Conservation (phyloP, 2,797 vertebrate genomes). For the Crocodylus rhombifer region DNA sequence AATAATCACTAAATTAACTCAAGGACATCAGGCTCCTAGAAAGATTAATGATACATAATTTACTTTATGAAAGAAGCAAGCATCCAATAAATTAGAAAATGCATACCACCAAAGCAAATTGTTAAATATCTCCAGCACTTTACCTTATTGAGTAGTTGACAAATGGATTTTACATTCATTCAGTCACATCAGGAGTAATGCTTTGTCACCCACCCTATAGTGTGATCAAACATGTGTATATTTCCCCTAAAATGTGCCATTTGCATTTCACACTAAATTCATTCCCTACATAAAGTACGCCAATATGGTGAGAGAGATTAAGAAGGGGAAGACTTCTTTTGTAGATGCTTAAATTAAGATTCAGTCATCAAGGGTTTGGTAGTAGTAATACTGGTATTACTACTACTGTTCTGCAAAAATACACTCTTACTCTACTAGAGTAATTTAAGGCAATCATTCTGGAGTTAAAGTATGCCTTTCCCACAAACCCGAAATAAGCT, state of each 20-base stretch:
- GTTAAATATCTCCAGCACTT: constrained; percentile 72
- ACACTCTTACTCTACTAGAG: background rate
- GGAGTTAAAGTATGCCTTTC: background rate
- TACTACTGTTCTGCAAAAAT: background rate
- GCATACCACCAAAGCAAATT: constrained; percentile 75
- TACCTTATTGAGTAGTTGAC: constrained; percentile 71
- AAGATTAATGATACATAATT: constrained; percentile 84
- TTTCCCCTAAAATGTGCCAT: background rate
- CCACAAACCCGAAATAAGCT: background rate
- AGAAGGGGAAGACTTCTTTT: constrained; percentile 7
- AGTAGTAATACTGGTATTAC: background rate
- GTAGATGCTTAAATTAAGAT: background rate
- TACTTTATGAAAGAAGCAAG: constrained; percentile 81
- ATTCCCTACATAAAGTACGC: background rate
- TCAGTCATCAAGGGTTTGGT: background rate
- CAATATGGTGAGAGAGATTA: background rate
- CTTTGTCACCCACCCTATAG: constrained; percentile 10
- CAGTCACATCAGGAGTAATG: constrained; percentile 57
- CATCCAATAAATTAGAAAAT: constrained; percentile 84
- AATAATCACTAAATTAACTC: constrained; percentile 81
- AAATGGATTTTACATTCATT: constrained; percentile 73
- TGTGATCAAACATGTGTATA: constrained; percentile 39
- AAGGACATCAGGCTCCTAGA: constrained; percentile 67
- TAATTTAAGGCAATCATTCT: background rate
- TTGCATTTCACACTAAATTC: background rate